A percentile compares a stretch with the other conserved stretches of the same genome.
phyloP scores from a whole-genome alignment of 1,140 invertebrate genomes.

The Aphaenogaster ashmeadi region DNA sequence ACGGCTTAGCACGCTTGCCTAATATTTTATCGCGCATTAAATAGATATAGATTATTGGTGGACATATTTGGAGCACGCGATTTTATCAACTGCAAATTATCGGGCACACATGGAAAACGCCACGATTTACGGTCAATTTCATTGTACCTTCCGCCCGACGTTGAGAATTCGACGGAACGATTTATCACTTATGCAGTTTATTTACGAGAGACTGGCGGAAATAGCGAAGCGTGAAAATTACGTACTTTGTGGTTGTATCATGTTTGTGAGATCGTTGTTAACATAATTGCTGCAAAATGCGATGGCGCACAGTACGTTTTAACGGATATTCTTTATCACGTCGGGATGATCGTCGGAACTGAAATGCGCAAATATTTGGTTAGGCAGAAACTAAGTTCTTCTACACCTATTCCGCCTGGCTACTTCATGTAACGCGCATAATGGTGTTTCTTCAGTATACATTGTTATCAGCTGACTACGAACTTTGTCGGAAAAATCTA shows the following conservation, averaged over 20 bases:
- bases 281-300: slow-evolving; percentile 21
- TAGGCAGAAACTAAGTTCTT: slow-evolving; percentile 58
- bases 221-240: slow-evolving; percentile 18
- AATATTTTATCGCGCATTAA: slow-evolving; percentile 45
- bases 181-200: slow-evolving; percentile 39
- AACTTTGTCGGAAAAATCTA: slow-evolving; percentile 58
- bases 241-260: not conserved
- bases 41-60: slow-evolving; percentile 40
- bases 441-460: slow-evolving; percentile 65
- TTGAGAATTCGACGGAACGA: slow-evolving; percentile 23
- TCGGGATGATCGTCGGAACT: slow-evolving; percentile 48
- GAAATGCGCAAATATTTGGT: slow-evolving; percentile 64
- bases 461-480: slow-evolving; percentile 62
- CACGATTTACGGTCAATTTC: slow-evolving; percentile 44
- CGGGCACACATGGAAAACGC: slow-evolving; percentile 7
- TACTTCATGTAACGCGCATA: slow-evolving; percentile 58
- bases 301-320: slow-evolving; percentile 24
- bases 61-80: slow-evolving; percentile 26
- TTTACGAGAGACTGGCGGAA: not conserved
- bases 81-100: slow-evolving; percentile 59
- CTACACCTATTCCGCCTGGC: slow-evolving; percentile 43
- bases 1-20: slow-evolving; percentile 39
- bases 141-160: not conserved
- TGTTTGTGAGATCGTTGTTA: slow-evolving; percentile 27
- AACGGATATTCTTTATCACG: slow-evolving; percentile 60